Base-by-base conservation (phyloP, 2,113 vertebrate genomes). In the Mus pahari region DNA sequence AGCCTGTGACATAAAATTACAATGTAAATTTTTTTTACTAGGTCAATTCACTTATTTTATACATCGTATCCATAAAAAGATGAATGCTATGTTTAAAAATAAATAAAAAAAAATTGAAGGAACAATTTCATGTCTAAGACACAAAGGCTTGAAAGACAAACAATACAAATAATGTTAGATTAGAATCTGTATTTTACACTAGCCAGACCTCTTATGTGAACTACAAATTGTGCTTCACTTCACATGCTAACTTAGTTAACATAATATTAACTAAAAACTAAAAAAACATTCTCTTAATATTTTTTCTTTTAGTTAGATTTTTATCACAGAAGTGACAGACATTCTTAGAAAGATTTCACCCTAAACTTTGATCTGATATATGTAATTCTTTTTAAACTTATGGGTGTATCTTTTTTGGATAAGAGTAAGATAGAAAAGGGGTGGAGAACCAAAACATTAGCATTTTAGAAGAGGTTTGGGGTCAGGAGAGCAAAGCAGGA, bases 191-290 rank as follows among this genome's bases (percentile, higher is more conserved):
- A 96, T 91, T 98, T 92, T 98, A 92, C 97, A 86, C 93, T 97
- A 97, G 95, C 86, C 96, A 98, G 94, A 96, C 94, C 96, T 98
- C 95, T 97, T 86, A 97, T 97, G 91, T 97, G 96, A 98, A 97
- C 42, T 66, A 84, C 48, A 97, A 94, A 97, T 97, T 98, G 82
- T 95, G 68, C 90, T 97, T 98, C 98, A 94, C 94, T 98, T 97
- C 95, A 97, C 97, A 97, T 94, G 68, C 79, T 98, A 97, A 98
- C 98, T 98, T 77, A 78, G 96, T 98, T 97, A 97, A 60, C 89
- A 93, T 96, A 98, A 97, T 97, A 16, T 68, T 33, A 68, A 33
- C 66, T 33, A 16, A 68, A 68, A 68, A 68, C 31, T 33, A 68
- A 68, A 68, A 68, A 68, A 68, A 33, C 95, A 96, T 97, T 98